Conservation (phyloP, 2,113 vertebrate species). For the Podilymbus podiceps region DNA sequence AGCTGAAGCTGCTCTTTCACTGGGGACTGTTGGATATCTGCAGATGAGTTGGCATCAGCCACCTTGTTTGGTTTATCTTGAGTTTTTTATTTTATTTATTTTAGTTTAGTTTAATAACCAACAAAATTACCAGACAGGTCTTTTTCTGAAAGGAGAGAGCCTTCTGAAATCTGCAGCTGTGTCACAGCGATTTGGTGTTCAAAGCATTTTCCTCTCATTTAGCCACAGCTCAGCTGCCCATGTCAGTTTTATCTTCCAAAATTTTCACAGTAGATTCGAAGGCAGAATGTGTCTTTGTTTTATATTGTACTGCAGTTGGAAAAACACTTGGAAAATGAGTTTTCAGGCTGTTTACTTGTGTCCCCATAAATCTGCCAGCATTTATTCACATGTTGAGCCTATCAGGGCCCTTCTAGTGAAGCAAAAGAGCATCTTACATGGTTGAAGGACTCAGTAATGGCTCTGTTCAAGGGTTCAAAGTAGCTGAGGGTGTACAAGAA, state of each 20-base stretch:
- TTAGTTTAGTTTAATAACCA: neutral
- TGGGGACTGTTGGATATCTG: neutral
- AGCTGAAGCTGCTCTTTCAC: neutral
- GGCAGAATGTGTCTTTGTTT: neutral
- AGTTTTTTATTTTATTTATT: neutral
- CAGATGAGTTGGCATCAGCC: neutral
- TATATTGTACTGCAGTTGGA: neutral
- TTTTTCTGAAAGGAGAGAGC: neutral
- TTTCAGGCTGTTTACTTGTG: neutral
- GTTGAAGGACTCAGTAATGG: neutral
- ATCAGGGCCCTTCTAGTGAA: neutral
- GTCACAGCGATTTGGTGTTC: constrained; percentile 6
- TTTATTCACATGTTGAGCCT: constrained; percentile 10
- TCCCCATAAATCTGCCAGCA: constrained; percentile 14
- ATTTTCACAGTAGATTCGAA: neutral
- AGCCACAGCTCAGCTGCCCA: neutral
- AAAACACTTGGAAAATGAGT: constrained; percentile 19
- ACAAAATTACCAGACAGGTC: neutral
- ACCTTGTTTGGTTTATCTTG: neutral
- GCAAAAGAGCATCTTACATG: neutral
- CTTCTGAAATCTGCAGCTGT: neutral
- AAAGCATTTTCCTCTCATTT: neutral
- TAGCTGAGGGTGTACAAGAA: neutral
- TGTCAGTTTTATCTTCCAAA: neutral
- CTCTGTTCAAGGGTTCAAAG: neutral